Evolutionary conservation across 2,888 invertebrate species (phyloP).

Genomic region (Leptarthrus brevirostris): DNA sequence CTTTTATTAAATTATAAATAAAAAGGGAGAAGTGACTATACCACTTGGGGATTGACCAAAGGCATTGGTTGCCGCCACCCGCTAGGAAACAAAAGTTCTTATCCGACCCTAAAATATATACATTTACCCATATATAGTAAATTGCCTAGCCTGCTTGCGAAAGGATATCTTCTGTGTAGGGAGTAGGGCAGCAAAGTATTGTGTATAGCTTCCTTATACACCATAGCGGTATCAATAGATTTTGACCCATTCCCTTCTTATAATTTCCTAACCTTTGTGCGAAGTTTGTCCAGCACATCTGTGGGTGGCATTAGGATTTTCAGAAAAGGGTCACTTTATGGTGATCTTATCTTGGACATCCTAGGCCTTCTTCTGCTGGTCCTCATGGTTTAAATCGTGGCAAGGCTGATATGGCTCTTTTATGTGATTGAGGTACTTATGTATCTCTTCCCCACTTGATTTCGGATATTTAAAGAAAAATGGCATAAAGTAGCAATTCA

Average conservation of each 20-base stretch:
- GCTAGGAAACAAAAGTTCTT: conserved; percentile 50
- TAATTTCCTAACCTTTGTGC: conserved; percentile 14
- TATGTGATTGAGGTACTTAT: neutral
- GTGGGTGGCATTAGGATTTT: conserved; percentile 44
- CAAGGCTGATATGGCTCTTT: neutral
- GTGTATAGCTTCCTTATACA: conserved; percentile 33
- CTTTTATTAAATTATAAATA: conserved; percentile 50
- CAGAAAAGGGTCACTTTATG: conserved; percentile 51
- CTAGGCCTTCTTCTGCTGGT: conserved; percentile 39
- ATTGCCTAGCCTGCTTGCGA: neutral
- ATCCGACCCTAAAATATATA: conserved; percentile 47
- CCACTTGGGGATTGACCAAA: conserved; percentile 46
- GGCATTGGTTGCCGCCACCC: conserved; percentile 39
- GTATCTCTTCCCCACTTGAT: neutral
- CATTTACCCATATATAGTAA: neutral
- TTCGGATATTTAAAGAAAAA: conserved; percentile 16
- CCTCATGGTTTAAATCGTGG: neutral
- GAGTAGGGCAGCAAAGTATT: neutral
- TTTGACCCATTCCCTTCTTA: conserved; percentile 4
- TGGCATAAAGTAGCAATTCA: neutral
- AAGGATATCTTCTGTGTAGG: conserved; percentile 7
- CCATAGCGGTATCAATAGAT: conserved; percentile 40
- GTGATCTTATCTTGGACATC: conserved; percentile 51
- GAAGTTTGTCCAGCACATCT: conserved; percentile 29
- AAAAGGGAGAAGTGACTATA: conserved; percentile 42